A percentile compares a stretch with the other conserved stretches of the same genome.
phyloP scores from a whole-genome alignment of 2,797 vertebrate genomes.

The Microchirus variegatus region DNA sequence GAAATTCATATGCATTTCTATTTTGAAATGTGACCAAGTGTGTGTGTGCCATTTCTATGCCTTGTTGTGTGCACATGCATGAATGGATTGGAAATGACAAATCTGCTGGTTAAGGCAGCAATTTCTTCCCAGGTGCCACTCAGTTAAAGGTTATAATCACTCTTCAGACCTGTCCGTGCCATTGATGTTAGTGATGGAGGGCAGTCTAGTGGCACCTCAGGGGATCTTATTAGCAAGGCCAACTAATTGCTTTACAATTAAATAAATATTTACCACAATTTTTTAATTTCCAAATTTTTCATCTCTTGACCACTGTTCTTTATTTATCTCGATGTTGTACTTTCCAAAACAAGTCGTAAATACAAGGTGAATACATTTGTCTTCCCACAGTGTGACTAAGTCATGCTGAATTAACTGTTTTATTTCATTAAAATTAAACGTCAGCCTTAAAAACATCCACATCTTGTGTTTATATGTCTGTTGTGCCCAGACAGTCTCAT shows the following conservation, averaged over 20 bases:
- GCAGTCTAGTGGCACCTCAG: constrained; percentile 48
- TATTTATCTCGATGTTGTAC: constrained; percentile 2
- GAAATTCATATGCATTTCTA: background rate
- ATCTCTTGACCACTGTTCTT: constrained; percentile 6
- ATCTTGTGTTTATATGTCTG: constrained; percentile 24
- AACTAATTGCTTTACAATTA: constrained; percentile 36
- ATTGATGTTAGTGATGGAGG: constrained; percentile 66
- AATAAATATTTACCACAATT: constrained; percentile 53
- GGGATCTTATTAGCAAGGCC: constrained; percentile 66
- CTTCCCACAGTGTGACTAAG: background rate
- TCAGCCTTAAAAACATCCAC: background rate
- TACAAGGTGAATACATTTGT: background rate
- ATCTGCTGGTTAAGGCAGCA: constrained; percentile 41
- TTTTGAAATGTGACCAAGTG: constrained; percentile 1
- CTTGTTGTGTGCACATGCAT: constrained; percentile 28
- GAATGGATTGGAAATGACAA: constrained; percentile 46
- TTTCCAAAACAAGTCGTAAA: constrained; percentile 3
- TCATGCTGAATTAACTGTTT: background rate
- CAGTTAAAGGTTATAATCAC: constrained; percentile 74
- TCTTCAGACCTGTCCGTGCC: constrained; percentile 58
- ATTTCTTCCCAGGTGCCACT: constrained; percentile 63
- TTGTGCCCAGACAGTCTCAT: constrained; percentile 10
- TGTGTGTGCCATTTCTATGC: constrained; percentile 8
- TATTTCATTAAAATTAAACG: background rate
- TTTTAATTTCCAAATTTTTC: constrained; percentile 34